These are phyloP conservation scores for Diaphora mendica DNA, from an alignment of 2,888 invertebrate species.

Conservation along the genomic window DNA sequence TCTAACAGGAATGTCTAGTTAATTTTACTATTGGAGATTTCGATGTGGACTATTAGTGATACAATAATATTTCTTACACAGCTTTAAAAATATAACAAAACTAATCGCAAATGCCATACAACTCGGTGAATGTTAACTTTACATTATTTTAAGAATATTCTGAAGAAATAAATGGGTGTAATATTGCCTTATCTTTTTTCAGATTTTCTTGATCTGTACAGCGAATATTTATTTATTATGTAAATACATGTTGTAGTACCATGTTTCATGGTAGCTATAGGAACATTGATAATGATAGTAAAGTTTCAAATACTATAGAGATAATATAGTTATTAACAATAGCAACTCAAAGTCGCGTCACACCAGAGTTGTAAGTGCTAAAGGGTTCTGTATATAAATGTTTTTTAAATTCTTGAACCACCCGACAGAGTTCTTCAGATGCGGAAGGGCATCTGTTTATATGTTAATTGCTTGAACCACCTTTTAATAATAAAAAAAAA, in stretches of 20 bases:
- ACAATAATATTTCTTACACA: neutral
- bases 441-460: no score
- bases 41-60: slow-evolving; percentile 9
- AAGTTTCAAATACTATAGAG: neutral
- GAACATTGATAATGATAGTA: neutral
- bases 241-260: neutral
- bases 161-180: neutral
- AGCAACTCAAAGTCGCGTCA: neutral
- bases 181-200: neutral
- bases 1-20: slow-evolving; percentile 52
- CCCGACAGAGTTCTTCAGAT: no score
- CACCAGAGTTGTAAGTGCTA: neutral
- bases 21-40: slow-evolving; percentile 30
- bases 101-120: neutral
- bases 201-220: neutral
- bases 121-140: neutral
- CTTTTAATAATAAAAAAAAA: no score
- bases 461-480: neutral
- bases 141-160: neutral
- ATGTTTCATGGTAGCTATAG: neutral
- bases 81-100: neutral
- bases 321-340: neutral
- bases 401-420: neutral
- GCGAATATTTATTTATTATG: neutral
- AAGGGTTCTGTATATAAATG: no score